A percentile compares a stretch with the other conserved stretches of the same genome.
Conservation (phyloP, 2,797 vertebrate genomes). For the Manis pentadactyla region DNA sequence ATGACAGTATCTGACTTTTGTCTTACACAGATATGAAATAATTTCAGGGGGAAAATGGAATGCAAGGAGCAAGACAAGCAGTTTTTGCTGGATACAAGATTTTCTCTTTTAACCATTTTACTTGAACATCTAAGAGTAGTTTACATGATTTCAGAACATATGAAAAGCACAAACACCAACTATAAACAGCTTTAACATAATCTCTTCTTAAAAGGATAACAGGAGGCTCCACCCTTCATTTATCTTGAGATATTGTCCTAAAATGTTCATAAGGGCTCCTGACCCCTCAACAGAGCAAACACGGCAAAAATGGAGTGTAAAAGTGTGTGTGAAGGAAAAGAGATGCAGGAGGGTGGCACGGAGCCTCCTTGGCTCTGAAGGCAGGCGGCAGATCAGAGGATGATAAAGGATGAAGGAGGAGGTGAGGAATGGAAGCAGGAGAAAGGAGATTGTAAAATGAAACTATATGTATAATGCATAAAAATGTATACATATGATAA, state of each 20-base stretch:
- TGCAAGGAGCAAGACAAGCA: background rate
- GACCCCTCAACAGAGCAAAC: background rate
- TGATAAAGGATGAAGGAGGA: background rate
- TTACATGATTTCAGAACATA: background rate
- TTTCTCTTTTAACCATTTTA: background rate
- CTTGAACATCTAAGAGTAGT: background rate
- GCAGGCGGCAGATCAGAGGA: background rate
- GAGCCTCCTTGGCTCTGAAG: background rate
- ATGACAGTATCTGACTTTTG: background rate
- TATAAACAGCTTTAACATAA: background rate
- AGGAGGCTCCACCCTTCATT: background rate
- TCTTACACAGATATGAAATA: background rate
- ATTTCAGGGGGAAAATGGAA: background rate
- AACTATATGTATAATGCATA: background rate
- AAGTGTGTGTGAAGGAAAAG: background rate
- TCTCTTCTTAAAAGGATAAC: background rate
- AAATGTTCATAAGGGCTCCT: background rate
- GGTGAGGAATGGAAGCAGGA: background rate
- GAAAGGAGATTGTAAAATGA: background rate
- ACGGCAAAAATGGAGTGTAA: background rate
- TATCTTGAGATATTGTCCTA: background rate
- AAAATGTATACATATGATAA: background rate
- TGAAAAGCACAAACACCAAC: background rate
- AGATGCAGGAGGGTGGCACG: background rate
- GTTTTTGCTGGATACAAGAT: background rate